phyloP scores from a whole-genome alignment of 1,140 invertebrate species.

The Sycophaga agraensis region DNA sequence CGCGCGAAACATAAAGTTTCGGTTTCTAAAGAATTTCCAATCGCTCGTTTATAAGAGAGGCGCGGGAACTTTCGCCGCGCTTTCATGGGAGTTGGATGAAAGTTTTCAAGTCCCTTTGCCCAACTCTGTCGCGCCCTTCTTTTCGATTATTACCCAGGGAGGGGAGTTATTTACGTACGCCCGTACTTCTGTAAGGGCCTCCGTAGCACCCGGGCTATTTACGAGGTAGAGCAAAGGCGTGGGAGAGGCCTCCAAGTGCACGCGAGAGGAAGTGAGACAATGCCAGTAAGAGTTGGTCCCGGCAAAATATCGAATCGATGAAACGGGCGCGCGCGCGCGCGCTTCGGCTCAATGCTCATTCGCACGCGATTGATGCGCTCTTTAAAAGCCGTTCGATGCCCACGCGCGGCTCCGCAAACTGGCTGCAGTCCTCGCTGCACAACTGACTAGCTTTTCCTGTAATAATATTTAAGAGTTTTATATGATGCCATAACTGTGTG shows the following conservation, averaged over 20 bases:
- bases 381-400: constrained; percentile 17
- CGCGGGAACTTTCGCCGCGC: constrained; percentile 23
- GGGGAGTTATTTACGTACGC: constrained; percentile 30
- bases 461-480: too few species aligned
- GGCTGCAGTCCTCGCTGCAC: too few species aligned
- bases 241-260: neutral
- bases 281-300: too few species aligned
- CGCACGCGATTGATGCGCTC: constrained; percentile 13
- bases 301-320: too few species aligned
- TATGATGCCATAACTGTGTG: too few species aligned
- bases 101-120: constrained; percentile 25
- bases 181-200: constrained; percentile 1
- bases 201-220: constrained; percentile 25
- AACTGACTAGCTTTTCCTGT: too few species aligned
- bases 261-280: neutral
- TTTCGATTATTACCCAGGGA: constrained; percentile 29
- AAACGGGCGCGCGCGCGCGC: neutral
- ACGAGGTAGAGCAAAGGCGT: constrained; percentile 9
- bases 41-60: constrained; percentile 14
- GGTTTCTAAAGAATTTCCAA: constrained; percentile 13
- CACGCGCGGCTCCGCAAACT: too few species aligned
- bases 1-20: constrained; percentile 16
- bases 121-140: neutral
- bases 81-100: constrained; percentile 36
- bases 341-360: constrained; percentile 17